These are phyloP conservation scores for Sparidentex hasta DNA, from an alignment of 2,797 vertebrate genomes.

Conservation along the genomic window DNA sequence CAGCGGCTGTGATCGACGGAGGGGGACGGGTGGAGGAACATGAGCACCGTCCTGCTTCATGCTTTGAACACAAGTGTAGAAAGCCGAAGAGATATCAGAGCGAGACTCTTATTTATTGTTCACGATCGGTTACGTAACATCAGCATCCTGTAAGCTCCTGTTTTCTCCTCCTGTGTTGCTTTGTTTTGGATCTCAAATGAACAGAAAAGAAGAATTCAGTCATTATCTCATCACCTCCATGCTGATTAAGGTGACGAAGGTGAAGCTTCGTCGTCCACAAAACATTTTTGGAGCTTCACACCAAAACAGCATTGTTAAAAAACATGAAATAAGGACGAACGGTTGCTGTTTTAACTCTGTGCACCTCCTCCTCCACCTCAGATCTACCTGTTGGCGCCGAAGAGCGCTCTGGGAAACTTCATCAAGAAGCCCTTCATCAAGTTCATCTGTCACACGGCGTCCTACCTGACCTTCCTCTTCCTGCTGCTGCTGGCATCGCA, in stretches of 20 bases:
- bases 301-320: too few species aligned
- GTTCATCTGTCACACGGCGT: constrained; percentile 99
- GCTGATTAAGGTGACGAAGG: too few species aligned
- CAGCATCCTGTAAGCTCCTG: background rate
- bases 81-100: too few species aligned
- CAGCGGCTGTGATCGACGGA: constrained; percentile 2
- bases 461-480: constrained; percentile 99
- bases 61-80: background rate
- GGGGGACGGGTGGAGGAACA: constrained; percentile 1
- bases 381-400: constrained; percentile 95
- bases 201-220: too few species aligned
- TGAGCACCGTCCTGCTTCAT: background rate
- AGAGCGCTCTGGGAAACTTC: constrained; percentile 95
- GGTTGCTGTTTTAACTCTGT: too few species aligned
- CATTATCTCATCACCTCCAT: too few species aligned
- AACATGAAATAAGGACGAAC: too few species aligned
- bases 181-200: too few species aligned
- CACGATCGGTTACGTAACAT: background rate
- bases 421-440: constrained; percentile 99
- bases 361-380: constrained; percentile 18
- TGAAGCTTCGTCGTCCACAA: too few species aligned
- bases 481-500: constrained; percentile 96
- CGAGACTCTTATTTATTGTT: background rate
- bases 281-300: too few species aligned
- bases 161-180: background rate